phyloP scores from a whole-genome alignment of 2,888 invertebrate genomes.

The Conomelus anceps region DNA sequence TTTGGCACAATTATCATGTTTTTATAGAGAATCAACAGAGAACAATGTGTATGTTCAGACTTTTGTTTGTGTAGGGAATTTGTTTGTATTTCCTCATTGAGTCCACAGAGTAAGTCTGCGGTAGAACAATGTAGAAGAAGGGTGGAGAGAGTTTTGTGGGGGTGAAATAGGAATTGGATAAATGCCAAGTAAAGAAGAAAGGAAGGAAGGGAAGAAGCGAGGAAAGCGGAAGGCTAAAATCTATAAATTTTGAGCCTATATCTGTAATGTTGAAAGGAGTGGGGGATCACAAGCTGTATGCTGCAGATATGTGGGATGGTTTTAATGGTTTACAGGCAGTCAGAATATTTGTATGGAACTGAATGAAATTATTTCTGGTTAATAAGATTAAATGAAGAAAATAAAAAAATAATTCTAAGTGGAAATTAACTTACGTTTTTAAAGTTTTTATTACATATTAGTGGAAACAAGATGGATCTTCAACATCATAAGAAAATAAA shows the following conservation, averaged over 20 bases:
- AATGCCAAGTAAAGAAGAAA: background rate
- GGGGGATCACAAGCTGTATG: background rate
- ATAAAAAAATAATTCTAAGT: too few species aligned
- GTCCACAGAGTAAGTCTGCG: too few species aligned
- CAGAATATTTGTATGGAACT: background rate
- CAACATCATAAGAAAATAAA: too few species aligned
- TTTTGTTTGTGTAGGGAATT: background rate
- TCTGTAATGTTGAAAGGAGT: background rate
- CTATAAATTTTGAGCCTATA: background rate
- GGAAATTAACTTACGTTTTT: too few species aligned
- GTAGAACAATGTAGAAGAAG: background rate
- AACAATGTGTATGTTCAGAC: background rate
- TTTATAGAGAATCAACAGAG: background rate
- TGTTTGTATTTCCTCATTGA: background rate
- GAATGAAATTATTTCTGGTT: too few species aligned
- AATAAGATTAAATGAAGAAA: too few species aligned
- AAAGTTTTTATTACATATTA: too few species aligned
- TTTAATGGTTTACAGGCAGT: background rate
- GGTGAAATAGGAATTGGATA: background rate
- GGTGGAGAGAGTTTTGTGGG: background rate
- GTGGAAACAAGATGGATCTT: too few species aligned
- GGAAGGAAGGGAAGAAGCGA: background rate
- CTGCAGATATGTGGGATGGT: background rate
- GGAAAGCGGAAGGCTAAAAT: background rate
- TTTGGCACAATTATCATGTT: background rate